Evolutionary conservation across 2,888 invertebrate species (phyloP).

Genomic region (Drosophila phalerata): DNA sequence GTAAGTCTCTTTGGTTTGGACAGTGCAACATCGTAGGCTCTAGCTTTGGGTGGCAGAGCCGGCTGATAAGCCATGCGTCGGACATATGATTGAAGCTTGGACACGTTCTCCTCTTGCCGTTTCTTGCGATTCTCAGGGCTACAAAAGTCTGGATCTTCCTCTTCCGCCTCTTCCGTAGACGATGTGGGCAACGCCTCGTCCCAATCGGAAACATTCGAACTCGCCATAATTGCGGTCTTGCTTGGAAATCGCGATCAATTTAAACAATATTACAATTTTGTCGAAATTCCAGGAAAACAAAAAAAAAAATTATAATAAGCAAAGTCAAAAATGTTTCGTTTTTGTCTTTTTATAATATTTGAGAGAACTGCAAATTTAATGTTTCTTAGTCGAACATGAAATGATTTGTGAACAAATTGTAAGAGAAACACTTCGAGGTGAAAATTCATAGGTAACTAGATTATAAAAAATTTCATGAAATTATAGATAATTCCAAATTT

Average conservation of each 20-base stretch:
- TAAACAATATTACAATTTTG: constrained; percentile 16
- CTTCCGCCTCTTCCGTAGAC: constrained; percentile 47
- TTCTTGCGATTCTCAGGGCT: constrained; percentile 52
- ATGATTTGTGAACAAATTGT: constrained; percentile 20
- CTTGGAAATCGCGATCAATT: not conserved
- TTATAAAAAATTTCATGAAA: not conserved
- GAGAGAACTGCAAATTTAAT: constrained; percentile 49
- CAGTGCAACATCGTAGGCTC: constrained; percentile 65
- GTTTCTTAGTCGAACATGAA: constrained; percentile 32
- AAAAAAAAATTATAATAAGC: constrained; percentile 5
- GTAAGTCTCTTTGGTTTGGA: constrained; percentile 61
- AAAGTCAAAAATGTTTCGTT: constrained; percentile 13
- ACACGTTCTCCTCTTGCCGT: constrained; percentile 63
- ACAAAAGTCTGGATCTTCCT: constrained; percentile 64
- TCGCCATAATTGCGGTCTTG: constrained; percentile 56
- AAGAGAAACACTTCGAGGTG: not conserved
- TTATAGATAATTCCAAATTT: no score
- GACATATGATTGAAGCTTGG: constrained; percentile 74
- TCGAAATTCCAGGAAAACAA: not conserved
- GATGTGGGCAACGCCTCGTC: constrained; percentile 70
- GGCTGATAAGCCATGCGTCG: constrained; percentile 80
- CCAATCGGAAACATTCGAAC: constrained; percentile 73
- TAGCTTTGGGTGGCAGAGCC: constrained; percentile 61
- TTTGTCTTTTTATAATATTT: constrained; percentile 11
- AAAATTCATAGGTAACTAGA: constrained; percentile 31